Evolutionary conservation across 2,113 vertebrate species (phyloP), one percentile per base, ranked within the genome.

Genomic region (Odobenus rosmarus): DNA sequence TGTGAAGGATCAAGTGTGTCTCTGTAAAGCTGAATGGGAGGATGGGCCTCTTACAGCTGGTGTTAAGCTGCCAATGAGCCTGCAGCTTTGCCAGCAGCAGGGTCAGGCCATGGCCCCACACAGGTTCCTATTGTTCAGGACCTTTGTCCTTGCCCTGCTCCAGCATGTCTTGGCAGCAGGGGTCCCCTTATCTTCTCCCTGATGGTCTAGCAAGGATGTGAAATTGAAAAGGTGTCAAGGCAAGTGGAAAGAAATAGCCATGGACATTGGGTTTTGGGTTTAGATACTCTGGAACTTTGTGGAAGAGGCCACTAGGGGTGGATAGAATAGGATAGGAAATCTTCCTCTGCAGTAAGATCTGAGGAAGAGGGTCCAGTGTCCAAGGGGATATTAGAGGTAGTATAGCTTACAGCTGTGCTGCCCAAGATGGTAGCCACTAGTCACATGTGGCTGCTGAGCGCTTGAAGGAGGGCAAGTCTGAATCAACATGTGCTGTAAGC

Each of bases 1-100:
- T 53, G n/a, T 76, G 69, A 96, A 93, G 51, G 55, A 84, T 80
- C 83, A n/a, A 90, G 12, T 59, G 33, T 57, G 23, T 88, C 61
- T 89, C 61, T 87, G 39, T 53, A 77, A 33, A 92, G 28, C 57
- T 1, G 39, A 33, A 57, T 10, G 8, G 46, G 83, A 83, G 12
- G 72, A 19, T 3, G 21, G 36, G 39, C 36, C 80, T 69, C 53
- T 76, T 31, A 90, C 79, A 93, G 67, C 64, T 23, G 23, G 51
- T 39, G 74, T 64, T 69, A 3, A 21, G 72, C 9, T 16, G n/a
- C n/a, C 19, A 1, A 5, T 0, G 80, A 64, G 31, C 33, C 72
- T n/a, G 23, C 12, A 33, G 79, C 53, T 76, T 87, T 93, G 83
- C 80, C 74, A 67, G 36, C 3, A 16, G 24, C 12, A 0, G 0